Conservation (phyloP, 53 echinoderm and acorn worm genomes). For the Henricia sp. region DNA sequence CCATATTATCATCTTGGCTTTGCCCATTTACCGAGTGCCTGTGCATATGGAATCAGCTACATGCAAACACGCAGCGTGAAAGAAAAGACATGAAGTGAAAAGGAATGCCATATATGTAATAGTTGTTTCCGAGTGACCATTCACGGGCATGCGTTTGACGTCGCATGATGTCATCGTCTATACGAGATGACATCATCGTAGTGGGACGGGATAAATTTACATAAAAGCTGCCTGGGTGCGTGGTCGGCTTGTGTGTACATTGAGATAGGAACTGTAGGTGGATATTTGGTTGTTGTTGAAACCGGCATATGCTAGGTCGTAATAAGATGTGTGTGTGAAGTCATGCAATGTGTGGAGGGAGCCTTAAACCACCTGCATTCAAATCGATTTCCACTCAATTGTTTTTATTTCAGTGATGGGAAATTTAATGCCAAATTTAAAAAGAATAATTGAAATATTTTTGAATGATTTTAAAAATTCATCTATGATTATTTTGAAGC, state of each 20-base stretch:
- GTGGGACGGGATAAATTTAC: constrained; percentile 52
- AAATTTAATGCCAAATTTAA: too few relatives aligned
- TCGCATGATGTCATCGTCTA: constrained; percentile 29
- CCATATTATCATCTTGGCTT: not conserved
- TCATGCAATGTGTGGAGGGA: too few relatives aligned
- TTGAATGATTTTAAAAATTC: too few relatives aligned
- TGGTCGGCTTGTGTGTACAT: not conserved
- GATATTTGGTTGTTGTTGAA: too few relatives aligned
- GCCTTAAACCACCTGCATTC: too few relatives aligned
- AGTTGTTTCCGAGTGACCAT: constrained; percentile 34
- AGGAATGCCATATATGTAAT: not conserved
- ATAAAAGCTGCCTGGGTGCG: constrained; percentile 1
- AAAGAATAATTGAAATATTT: too few relatives aligned
- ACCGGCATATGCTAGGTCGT: not conserved
- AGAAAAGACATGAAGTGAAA: not conserved
- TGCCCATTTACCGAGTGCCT: not conserved
- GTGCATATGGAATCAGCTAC: not conserved
- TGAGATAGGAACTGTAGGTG: not conserved
- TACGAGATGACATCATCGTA: constrained; percentile 38
- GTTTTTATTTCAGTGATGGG: too few relatives aligned
- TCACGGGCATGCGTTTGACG: constrained; percentile 31
- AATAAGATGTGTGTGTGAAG: not conserved
- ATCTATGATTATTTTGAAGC: too few relatives aligned
- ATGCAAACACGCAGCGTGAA: not conserved
- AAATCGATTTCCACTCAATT: too few relatives aligned